Evolutionary conservation across 2,113 vertebrate genomes (phyloP).

Genomic region (Maccullochella peelii): DNA sequence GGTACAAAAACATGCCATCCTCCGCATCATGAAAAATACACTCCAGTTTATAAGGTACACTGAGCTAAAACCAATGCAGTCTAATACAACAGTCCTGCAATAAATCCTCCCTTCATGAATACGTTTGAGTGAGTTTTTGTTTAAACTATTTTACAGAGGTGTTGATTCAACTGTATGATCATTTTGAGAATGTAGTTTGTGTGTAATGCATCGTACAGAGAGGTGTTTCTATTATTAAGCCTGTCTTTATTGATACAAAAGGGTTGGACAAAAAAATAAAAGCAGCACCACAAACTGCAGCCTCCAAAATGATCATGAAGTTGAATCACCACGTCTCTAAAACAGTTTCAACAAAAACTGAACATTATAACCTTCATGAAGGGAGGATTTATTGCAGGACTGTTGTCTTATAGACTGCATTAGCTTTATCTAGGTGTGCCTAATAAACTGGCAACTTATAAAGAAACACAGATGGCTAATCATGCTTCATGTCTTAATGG

Average conservation of each 20-base stretch:
- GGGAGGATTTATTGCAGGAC: background rate
- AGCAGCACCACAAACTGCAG: background rate
- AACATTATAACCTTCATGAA: background rate
- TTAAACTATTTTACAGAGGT: background rate
- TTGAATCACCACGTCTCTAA: background rate
- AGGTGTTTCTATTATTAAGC: background rate
- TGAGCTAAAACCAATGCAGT: background rate
- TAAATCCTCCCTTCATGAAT: background rate
- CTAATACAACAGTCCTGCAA: background rate
- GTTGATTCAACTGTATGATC: background rate
- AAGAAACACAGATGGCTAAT: background rate
- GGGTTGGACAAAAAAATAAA: no score
- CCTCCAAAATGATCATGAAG: background rate
- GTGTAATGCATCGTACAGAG: background rate
- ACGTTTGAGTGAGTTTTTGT: background rate
- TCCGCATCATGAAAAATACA: background rate
- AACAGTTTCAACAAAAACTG: background rate
- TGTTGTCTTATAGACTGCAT: background rate
- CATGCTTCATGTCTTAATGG: background rate
- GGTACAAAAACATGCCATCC: background rate
- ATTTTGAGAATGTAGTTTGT: background rate
- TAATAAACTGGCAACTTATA: background rate
- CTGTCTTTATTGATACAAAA: background rate
- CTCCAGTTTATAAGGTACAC: conserved; percentile 8
- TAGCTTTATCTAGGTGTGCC: background rate